Percentiles rank a stretch among this genome's conserved stretches.
phyloP scores from a whole-genome alignment of 2,888 invertebrate genomes.

The Ypsolopha scabrella region DNA sequence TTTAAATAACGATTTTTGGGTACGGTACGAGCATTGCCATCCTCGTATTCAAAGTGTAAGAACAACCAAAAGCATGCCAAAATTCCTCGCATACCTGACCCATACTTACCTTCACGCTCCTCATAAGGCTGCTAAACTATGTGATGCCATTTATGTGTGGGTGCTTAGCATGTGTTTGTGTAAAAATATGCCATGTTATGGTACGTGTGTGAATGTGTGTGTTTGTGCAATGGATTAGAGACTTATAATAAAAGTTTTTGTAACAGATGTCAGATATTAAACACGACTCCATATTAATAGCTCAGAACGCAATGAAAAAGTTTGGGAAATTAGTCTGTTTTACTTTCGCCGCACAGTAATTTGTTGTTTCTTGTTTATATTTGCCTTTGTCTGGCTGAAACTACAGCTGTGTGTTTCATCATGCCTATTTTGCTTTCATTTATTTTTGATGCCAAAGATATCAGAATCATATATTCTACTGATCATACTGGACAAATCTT shows the following conservation, averaged over 20 bases:
- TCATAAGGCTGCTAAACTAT: constrained; percentile 50
- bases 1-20: no score
- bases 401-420: no score
- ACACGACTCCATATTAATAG: constrained; percentile 65
- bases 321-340: constrained; percentile 44
- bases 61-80: no score
- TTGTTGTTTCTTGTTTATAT: not conserved
- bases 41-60: no score
- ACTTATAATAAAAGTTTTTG: constrained; percentile 70
- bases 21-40: no score
- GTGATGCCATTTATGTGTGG: constrained; percentile 46
- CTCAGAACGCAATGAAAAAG: constrained; percentile 55
- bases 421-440: no score
- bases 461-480: no score
- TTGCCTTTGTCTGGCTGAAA: no score
- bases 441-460: no score
- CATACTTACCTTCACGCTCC: constrained; percentile 32
- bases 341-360: not conserved
- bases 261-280: constrained; percentile 71
- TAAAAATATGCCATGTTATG: constrained; percentile 22
- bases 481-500: no score
- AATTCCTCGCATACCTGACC: constrained; percentile 9
- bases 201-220: constrained; percentile 19
- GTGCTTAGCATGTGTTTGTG: constrained; percentile 24
- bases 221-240: constrained; percentile 65